phyloP scores from a whole-genome alignment of 1,140 invertebrate genomes.

The Sarcophaga bullata region DNA sequence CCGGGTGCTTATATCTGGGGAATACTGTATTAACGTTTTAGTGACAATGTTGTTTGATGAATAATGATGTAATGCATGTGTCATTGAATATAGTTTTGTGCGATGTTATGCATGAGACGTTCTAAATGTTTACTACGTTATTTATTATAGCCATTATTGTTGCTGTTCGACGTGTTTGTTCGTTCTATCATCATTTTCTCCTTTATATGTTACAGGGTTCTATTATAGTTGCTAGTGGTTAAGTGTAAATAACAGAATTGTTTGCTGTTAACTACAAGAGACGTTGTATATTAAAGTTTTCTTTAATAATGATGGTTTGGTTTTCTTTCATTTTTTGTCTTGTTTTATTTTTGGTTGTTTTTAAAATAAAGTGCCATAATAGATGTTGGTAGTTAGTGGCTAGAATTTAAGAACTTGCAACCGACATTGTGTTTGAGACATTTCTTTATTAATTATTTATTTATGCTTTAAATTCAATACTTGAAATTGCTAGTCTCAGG shows the following conservation, averaged over 20 bases:
- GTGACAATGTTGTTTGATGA: not conserved
- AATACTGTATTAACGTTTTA: not conserved
- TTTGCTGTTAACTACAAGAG: not conserved
- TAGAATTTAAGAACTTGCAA: too few relatives aligned
- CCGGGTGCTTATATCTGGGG: too few relatives aligned
- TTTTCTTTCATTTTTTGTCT: constrained; percentile 2
- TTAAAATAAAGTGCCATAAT: too few relatives aligned
- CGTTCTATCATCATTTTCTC: not conserved
- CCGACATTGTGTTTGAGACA: too few relatives aligned
- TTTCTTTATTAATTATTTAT: too few relatives aligned
- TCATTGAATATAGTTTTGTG: too few relatives aligned
- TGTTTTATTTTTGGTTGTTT: not conserved
- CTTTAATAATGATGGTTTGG: not conserved
- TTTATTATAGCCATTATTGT: too few relatives aligned
- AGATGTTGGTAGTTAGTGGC: too few relatives aligned
- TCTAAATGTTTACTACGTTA: not conserved
- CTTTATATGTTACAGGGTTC: not conserved
- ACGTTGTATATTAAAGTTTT: not conserved
- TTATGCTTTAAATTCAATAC: too few relatives aligned
- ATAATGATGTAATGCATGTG: not conserved
- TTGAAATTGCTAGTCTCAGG: too few relatives aligned
- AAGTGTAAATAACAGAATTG: constrained; percentile 24
- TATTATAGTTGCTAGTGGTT: constrained; percentile 3
- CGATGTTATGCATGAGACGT: too few relatives aligned
- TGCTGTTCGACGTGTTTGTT: not conserved